Conservation (phyloP, 1,140 invertebrate genomes). For the Magallana gigas region DNA sequence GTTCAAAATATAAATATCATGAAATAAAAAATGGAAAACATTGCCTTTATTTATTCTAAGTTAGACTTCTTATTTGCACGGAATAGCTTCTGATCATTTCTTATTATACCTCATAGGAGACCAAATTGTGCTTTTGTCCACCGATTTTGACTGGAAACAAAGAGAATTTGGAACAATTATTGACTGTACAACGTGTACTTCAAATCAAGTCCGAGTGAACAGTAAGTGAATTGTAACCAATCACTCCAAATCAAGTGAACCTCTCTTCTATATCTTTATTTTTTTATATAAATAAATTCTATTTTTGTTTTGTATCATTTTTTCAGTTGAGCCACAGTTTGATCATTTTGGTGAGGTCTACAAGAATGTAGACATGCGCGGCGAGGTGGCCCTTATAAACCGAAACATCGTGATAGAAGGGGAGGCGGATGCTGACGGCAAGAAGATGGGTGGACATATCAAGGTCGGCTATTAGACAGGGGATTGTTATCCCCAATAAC, state of each 20-base stretch:
- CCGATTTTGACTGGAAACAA: constrained; percentile 68
- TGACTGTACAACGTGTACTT: constrained; percentile 54
- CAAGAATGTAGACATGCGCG: constrained; percentile 66
- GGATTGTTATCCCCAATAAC: too few species aligned
- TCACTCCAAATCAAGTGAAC: too few species aligned
- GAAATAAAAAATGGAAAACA: too few species aligned
- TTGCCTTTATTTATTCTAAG: too few species aligned
- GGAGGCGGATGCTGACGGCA: constrained; percentile 43
- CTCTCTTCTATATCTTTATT: not conserved
- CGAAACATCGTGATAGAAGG: constrained; percentile 66
- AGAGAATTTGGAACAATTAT: constrained; percentile 63
- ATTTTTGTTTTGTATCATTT: not conserved
- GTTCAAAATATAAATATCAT: too few species aligned
- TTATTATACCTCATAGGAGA: constrained; percentile 57
- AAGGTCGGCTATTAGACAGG: constrained; percentile 51
- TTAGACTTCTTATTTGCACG: too few species aligned
- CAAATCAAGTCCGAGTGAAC: constrained; percentile 58
- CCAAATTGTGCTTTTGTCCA: constrained; percentile 62
- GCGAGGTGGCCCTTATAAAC: constrained; percentile 65
- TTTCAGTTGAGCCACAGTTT: constrained; percentile 33
- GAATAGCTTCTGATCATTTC: too few species aligned
- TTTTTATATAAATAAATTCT: not conserved
- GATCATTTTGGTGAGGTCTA: constrained; percentile 64
- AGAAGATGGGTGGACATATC: constrained; percentile 65
- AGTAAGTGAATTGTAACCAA: constrained; percentile 47